Evolutionary conservation across 2,113 vertebrate genomes (phyloP).

Genomic region (Scolopax mira): DNA sequence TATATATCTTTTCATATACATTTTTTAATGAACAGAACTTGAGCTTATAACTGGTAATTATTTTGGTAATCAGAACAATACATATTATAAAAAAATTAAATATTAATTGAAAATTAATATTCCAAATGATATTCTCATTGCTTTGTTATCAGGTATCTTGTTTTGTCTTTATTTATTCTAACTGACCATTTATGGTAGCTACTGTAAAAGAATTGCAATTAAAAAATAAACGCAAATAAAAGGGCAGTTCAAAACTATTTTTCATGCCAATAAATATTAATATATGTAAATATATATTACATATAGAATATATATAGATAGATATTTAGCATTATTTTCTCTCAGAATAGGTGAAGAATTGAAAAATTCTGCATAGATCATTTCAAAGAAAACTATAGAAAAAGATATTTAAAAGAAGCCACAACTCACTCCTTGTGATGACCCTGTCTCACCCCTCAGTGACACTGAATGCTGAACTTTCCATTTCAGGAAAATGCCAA

Average conservation of each 20-base stretch:
- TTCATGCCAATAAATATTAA: not conserved
- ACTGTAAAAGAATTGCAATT: not conserved
- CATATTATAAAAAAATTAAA: not conserved
- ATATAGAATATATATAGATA: not conserved
- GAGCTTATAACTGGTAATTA: not conserved
- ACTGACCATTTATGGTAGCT: not conserved
- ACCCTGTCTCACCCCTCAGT: not conserved
- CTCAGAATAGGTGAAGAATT: not conserved
- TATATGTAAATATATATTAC: not conserved
- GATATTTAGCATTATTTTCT: not conserved
- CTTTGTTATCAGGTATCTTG: not conserved
- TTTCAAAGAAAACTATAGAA: not conserved
- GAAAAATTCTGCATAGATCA: not conserved
- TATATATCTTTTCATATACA: rapidly evolving
- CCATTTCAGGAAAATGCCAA: not conserved
- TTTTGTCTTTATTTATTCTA: not conserved
- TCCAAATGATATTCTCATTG: not conserved
- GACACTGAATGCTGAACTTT: not conserved
- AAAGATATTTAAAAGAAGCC: not conserved
- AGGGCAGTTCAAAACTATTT: not conserved
- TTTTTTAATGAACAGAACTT: not conserved
- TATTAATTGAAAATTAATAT: not conserved
- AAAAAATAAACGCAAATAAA: not conserved
- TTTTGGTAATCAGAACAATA: not conserved
- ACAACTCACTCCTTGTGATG: not conserved